Evolutionary conservation across 2,888 invertebrate genomes (phyloP).

Genomic region (Drosophila silvestris): DNA sequence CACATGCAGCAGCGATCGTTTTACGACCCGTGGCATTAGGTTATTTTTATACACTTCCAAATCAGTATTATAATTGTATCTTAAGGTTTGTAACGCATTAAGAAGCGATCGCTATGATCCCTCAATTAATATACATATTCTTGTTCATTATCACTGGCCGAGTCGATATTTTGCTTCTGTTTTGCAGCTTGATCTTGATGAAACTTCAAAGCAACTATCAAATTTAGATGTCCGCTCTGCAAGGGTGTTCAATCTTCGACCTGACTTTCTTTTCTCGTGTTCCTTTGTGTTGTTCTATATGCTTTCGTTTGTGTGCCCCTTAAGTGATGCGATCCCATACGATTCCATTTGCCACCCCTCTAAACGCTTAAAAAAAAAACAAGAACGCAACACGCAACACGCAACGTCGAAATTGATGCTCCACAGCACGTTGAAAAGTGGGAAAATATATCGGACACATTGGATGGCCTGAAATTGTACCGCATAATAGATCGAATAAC

Average conservation of each 20-base stretch:
- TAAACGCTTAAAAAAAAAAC: constrained; percentile 43
- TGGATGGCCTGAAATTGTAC: constrained; percentile 21
- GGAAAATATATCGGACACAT: constrained; percentile 37
- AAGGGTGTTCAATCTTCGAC: neutral
- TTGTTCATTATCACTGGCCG: neutral
- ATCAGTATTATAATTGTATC: neutral
- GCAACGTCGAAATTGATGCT: constrained; percentile 51
- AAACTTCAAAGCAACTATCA: neutral
- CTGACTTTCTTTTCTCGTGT: neutral
- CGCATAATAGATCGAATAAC: constrained; percentile 33
- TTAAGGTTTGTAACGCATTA: neutral
- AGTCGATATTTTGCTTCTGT: neutral
- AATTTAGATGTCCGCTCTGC: neutral
- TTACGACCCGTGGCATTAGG: constrained; percentile 50
- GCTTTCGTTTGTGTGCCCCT: constrained; percentile 53
- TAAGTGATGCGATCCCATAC: constrained; percentile 67
- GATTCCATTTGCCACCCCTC: constrained; percentile 23
- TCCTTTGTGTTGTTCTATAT: neutral
- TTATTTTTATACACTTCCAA: constrained; percentile 3
- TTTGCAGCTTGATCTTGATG: neutral
- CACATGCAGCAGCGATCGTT: constrained; percentile 31
- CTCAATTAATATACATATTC: neutral
- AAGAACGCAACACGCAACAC: constrained; percentile 30
- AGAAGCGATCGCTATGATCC: neutral
- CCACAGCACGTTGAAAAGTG: constrained; percentile 18